Base-by-base conservation (phyloP, 2,797 vertebrate genomes). In the Steatocranus sp. region DNA sequence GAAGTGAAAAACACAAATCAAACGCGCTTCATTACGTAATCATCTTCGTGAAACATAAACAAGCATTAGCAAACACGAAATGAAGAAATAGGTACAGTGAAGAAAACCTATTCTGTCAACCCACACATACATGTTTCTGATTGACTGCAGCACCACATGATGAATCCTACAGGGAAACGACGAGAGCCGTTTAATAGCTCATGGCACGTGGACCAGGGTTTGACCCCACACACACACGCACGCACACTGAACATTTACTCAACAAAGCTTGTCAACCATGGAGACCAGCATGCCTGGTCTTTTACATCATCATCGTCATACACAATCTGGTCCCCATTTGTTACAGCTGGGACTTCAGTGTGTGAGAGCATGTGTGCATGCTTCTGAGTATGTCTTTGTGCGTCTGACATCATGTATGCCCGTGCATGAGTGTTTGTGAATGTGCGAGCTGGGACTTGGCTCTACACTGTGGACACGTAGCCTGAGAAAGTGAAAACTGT, bases 321-420 rank as follows among this genome's bases (percentile, higher is more conserved):
- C 89, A 94, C 92, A 96, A 95, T 95, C 96, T 96, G 95, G 90
- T 95, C 93, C 83, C 87, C 89, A 95, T 96, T 96, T 96, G 91
- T 86, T 96, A 94, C 95, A 95, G 94, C 95, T 95, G 94, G 89
- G 93, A 92, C 92, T 91, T 80, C 76, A 88, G 50, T 5, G 78
- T 84, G 85, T 88, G 79, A 49, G 81, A 77, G 68, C 43, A 75
- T 61, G 66, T 75, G 79, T 46, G 77, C 56, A 53, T 78, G 83
- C 81, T 56, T 83, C 32, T 83, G 76, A 48, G 83, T 30, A 77
- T 79, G 73, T 81, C 80, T 82, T 54, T 83, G 79, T 86, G 76
- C 20, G 5, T 75, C 43, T 90, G 88, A 87, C 89, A 88, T 85
- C 84, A 87, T 90, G 82, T 88, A 83, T 83, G 86, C 41, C 38